Conservation (phyloP, 2,113 vertebrate genomes). For the Manacus vitellinus region DNA sequence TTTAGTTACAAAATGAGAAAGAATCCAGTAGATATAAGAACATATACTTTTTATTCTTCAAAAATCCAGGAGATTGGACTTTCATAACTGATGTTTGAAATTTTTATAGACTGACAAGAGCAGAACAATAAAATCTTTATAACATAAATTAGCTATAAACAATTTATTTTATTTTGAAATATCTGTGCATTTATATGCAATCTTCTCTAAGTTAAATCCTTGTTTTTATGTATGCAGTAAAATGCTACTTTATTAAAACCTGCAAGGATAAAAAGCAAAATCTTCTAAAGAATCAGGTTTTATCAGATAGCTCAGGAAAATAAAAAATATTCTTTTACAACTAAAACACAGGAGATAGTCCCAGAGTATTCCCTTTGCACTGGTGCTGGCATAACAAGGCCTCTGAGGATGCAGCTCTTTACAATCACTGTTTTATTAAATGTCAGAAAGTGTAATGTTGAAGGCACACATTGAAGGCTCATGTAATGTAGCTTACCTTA, state of each 20-base stretch:
- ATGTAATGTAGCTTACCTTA: conserved; percentile 72
- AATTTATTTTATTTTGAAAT: not conserved
- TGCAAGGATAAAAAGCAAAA: not conserved
- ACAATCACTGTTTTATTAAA: conserved; percentile 81
- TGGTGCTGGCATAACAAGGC: conserved; percentile 71
- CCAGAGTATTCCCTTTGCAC: conserved; percentile 24
- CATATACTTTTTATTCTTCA: not conserved
- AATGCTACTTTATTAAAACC: not conserved
- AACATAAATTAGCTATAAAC: not conserved
- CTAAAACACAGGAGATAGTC: conserved; percentile 59
- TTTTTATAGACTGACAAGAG: not conserved
- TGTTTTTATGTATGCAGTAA: not conserved
- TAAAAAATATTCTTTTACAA: conserved; percentile 50
- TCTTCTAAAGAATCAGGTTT: not conserved
- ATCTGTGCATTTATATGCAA: not conserved
- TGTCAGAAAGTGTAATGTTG: conserved; percentile 72
- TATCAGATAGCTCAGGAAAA: conserved; percentile 65
- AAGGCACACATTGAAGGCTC: conserved; percentile 28
- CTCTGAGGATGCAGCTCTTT: conserved; percentile 73
- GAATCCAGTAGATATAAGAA: not conserved
- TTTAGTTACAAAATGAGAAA: not conserved
- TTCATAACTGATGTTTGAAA: not conserved
- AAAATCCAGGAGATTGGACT: not conserved
- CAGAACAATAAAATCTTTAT: not conserved
- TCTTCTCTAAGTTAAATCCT: not conserved